A percentile compares a stretch with the other conserved stretches of the same genome.
Evolutionary conservation across 2,797 vertebrate species (phyloP).

Genomic region (Gambelia wislizenii): DNA sequence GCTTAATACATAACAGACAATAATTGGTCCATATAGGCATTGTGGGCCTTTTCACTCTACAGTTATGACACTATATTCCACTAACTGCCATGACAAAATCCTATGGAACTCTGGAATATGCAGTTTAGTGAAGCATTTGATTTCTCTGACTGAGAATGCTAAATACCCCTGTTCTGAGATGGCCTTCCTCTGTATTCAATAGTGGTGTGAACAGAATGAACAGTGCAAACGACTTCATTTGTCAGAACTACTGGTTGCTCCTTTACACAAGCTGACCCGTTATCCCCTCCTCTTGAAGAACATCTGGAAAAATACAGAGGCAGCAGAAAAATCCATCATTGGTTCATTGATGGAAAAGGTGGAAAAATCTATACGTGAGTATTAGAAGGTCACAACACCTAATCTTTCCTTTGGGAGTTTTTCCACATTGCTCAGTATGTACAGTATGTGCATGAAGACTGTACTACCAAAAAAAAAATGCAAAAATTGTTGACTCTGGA

Average conservation of each 20-base stretch:
- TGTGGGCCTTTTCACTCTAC: no score
- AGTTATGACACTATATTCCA: no score
- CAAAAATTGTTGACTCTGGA: not conserved
- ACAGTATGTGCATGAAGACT: not conserved
- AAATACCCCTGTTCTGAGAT: not conserved
- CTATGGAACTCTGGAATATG: no score
- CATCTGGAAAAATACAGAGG: slow-evolving; percentile 80
- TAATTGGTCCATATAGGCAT: no score
- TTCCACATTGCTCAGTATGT: accelerated
- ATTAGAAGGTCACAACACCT: slow-evolving; percentile 2
- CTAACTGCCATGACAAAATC: no score
- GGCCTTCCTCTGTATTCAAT: slow-evolving; percentile 48
- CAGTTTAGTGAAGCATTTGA: no score
- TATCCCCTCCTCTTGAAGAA: slow-evolving; percentile 90
- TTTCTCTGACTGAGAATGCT: no score
- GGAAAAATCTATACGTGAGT: slow-evolving; percentile 91
- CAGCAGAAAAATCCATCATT: slow-evolving; percentile 79
- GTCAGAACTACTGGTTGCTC: slow-evolving; percentile 88
- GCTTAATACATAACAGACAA: not conserved
- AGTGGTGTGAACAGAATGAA: slow-evolving; percentile 92
- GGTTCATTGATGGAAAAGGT: slow-evolving; percentile 86
- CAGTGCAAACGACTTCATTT: slow-evolving; percentile 86
- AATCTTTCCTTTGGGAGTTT: not conserved
- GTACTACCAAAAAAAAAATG: not conserved
- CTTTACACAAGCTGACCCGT: slow-evolving; percentile 87